Base-by-base conservation (phyloP, 2,888 invertebrate species). In the Drosophila nigritarsus region DNA sequence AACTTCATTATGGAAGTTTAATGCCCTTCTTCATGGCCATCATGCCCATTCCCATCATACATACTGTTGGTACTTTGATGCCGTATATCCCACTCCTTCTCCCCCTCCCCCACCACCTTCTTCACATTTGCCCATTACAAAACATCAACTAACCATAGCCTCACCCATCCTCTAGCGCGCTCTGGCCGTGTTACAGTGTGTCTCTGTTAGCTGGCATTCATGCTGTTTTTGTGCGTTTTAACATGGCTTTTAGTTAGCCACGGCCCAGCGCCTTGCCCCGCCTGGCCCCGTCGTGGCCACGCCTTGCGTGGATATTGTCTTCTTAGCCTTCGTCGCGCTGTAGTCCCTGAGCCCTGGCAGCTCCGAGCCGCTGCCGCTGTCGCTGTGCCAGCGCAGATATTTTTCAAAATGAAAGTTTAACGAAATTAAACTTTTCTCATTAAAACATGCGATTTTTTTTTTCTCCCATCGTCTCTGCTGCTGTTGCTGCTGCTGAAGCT, bases 381-480 rank as follows among this genome's bases (percentile, higher is more conserved):
- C 38, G 63, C 73, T 83, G 79, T 65, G 86, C 71, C 81, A 70
- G 82, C 73, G 77, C 82, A 80, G 88, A 87, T 81, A 84, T 83
- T 87, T 88, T 90, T 84, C 78, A 82, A 91, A 90, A 86, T 85
- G 91, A 85, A 91, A 90, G 80, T 91, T 89, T 87, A 89, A 91
- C 91, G 86, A 89, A 91, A 91, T 91, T 91, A 91, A 91, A 91
- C 91, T 91, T 91, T 91, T 91, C 91, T 91, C 91, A 91, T 91
- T 91, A 91, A 91, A 91, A 91, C 89, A 90, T 91, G 90, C 90
- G 82, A 86, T 87, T 82, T 80, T 81, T 75, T 78, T 73, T 50
- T 51, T 66, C 9, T 59, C 63, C 32, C 42, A 24, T 42, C 51
- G 29, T 30, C 51, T 62, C 49, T 70, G 55, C n/a, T 38, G 55